Base-by-base conservation (phyloP, 2,113 vertebrate genomes). In the Prolemur simus region DNA sequence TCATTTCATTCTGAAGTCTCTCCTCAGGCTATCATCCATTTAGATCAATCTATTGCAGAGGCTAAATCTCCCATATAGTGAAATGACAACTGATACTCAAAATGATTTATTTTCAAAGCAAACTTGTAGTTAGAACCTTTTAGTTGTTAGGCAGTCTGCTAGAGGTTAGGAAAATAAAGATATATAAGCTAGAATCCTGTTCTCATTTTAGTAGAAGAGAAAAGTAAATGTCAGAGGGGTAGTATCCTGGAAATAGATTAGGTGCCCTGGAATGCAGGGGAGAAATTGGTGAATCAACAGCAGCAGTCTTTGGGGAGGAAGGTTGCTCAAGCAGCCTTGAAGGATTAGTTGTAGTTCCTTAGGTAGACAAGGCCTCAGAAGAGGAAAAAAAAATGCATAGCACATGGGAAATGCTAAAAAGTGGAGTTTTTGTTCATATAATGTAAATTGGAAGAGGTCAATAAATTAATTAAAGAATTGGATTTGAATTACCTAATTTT, bases 181-280 rank as follows among this genome's bases (percentile, higher is more conserved):
- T 85, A 37, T 34, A 34, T 71, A 60, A 78, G 11, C n/a, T 54
- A 23, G 49, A 81, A 69, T 91, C 2, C 85, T 85, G 25, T 63
- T 86, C 12, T 69, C 49, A 42, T 56, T 88, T 93, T 47, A 82
- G 37, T 18, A 77, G 42, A 91, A 91, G 73, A 96, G 71, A 88
- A 60, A 85, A 71, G 54, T 80, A 29, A 27, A 58, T 83, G 52
- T 87, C 54, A 52, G 10, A 69, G 49, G 10, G 14, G 25, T 29
- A 11, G 45, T 64, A 1, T 54, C 49, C 58, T 71, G n/a, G 37
- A 84, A 90, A 76, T 1, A 37, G 20, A 82, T 64, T 49, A 68
- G 76, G 29, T 45, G 25, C n/a, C 77, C 84, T 25, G 23, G 39
- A 73, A 71, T 29, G 7, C n/a, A 64, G 3, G 37, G 25, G 74